phyloP scores from a whole-genome alignment of 2,113 vertebrate species.

The Phalacrocorax pelagicus region DNA sequence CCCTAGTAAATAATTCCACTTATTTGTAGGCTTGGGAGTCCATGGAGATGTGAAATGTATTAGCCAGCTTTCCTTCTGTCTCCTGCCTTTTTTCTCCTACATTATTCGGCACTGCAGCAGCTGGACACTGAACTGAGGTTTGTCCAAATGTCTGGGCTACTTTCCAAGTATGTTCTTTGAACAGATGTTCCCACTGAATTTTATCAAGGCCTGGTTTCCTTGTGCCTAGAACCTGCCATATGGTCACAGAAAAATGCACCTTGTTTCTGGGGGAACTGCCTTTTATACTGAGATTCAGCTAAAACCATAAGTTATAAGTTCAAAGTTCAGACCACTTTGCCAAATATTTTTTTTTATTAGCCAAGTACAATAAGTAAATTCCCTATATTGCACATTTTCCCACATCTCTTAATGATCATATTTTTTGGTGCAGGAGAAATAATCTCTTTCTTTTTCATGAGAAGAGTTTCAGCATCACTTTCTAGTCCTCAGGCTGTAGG shows the following conservation, averaged over 20 bases:
- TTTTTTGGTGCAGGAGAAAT: neutral
- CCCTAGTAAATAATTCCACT: neutral
- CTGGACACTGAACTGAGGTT: neutral
- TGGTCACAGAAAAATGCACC: neutral
- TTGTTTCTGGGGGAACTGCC: neutral
- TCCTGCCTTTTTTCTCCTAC: neutral
- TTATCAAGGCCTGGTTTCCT: neutral
- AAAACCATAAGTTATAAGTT: neutral
- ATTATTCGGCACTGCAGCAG: neutral
- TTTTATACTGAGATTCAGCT: neutral
- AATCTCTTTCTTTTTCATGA: neutral
- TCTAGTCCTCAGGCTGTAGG: neutral
- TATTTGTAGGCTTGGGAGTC: neutral
- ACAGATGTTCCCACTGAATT: constrained; percentile 30
- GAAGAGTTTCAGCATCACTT: neutral
- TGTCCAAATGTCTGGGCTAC: neutral
- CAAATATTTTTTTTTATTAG: neutral
- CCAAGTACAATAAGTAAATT: neutral
- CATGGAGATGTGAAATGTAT: neutral
- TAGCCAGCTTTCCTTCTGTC: neutral
- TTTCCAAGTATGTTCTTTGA: constrained; percentile 43
- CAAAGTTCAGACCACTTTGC: neutral
- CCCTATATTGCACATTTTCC: neutral
- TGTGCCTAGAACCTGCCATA: constrained; percentile 13
- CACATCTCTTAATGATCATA: neutral